Base-by-base conservation (phyloP, 2,797 vertebrate species). In the Otolemur crassicaudatus region DNA sequence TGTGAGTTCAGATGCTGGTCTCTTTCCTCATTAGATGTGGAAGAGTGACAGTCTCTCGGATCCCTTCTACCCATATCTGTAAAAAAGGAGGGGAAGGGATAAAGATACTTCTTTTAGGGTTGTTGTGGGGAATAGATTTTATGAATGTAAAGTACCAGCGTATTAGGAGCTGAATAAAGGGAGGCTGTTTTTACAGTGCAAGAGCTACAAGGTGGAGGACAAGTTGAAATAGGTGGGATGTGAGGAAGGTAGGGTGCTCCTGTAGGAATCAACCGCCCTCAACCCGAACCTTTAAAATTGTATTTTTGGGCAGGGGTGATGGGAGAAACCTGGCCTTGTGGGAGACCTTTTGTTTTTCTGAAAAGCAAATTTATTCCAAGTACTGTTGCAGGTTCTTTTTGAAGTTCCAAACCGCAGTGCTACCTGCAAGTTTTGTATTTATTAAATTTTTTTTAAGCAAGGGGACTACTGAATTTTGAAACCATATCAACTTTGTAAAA, bases 61-160 rank as follows among this genome's bases (percentile, higher is more conserved):
- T 89, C 17, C 7, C n/a, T 3, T 70, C 9, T 82, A 4, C 67
- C 58, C 40, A 37, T 63, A 20, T 58, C 61, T 86, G n/a, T 43
- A n/a, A 56, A 76, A 49, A 82, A 27, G 75, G n/a, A 16, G 13
- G 7, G 14, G 9, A 7, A 37, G 34, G 56, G 53, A 29, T 75
- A 43, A 89, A 89, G 89, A 77, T 31, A 69, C 13, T 25, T 84
- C 70, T 72, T 56, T 91, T 75, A 63, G 87, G 19, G 37, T 58
- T 92, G 53, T 72, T 40, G 13, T 56, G 69, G 85, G 86, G 61
- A 86, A 37, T 76, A 94, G 34, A 43, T 83, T 76, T 97, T 82
- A 77, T 40, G 31, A 91, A 58, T 34, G 49, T 77, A 29, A 73
- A 84, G 49, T 70, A 27, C 13, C 13, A 72, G 60, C 13, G 0